These are phyloP conservation scores for Thinocorus orbignyianus DNA, from an alignment of 2,113 vertebrate genomes.

Conservation along the genomic window DNA sequence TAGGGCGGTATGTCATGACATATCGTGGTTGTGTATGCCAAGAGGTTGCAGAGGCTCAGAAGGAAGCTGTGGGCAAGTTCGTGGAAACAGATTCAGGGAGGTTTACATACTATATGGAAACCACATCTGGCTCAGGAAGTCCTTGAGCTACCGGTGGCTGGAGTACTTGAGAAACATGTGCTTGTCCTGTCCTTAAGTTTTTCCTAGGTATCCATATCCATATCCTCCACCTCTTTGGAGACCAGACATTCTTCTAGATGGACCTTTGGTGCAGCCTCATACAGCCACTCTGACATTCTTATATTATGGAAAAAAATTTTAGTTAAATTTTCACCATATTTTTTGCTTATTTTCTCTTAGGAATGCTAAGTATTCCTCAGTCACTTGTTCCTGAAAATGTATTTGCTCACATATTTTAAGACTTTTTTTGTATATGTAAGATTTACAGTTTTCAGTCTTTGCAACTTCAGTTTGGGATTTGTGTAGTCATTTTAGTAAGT, in stretches of 20 bases:
- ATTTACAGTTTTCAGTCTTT: background rate
- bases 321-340: accelerated
- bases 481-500: background rate
- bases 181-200: background rate
- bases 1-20: accelerated
- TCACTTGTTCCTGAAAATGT: background rate
- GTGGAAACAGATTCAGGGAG: background rate
- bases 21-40: accelerated
- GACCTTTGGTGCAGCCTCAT: background rate
- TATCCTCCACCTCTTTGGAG: background rate
- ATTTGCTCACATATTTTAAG: background rate
- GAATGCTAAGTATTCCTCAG: background rate
- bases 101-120: background rate
- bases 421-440: background rate
- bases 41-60: background rate
- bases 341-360: background rate
- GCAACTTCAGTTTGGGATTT: background rate
- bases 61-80: background rate
- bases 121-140: background rate
- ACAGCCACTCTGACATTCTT: background rate
- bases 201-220: background rate
- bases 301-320: background rate
- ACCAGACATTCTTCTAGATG: background rate
- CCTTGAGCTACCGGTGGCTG: background rate
- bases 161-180: background rate